Conservation (phyloP, 1,140 invertebrate species). For the Drosophila arawakana region DNA sequence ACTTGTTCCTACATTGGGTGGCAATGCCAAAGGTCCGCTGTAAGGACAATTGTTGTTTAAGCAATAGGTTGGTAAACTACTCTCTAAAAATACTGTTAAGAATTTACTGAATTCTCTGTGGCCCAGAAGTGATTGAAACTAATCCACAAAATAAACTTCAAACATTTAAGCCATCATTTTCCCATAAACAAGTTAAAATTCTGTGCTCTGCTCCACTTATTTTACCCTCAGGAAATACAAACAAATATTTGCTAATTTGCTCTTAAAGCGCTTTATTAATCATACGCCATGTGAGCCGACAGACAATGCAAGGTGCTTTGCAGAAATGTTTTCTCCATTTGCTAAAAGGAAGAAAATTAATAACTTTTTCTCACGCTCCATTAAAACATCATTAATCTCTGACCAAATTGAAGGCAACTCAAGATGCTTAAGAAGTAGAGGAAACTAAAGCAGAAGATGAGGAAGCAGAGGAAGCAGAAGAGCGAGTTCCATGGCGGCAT, state of each 20-base stretch:
- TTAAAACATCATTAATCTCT: constrained; percentile 77
- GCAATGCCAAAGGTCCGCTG: constrained; percentile 15
- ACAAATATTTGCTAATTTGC: constrained; percentile 41
- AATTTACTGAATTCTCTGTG: not conserved
- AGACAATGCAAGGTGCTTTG: constrained; percentile 55
- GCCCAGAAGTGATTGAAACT: no score
- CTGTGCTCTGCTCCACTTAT: constrained; percentile 5
- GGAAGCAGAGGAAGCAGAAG: constrained; percentile 12
- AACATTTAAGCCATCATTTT: no score
- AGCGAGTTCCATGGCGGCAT: constrained; percentile 43
- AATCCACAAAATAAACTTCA: no score
- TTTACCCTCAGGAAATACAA: constrained; percentile 1
- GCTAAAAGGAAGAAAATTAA: constrained; percentile 43
- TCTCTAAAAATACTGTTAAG: not conserved
- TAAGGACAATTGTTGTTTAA: not conserved
- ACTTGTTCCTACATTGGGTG: constrained; percentile 23
- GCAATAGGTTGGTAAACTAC: not conserved
- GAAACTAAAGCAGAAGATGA: not conserved
- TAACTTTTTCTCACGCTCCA: constrained; percentile 75
- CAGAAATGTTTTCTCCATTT: constrained; percentile 20
- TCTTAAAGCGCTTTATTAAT: constrained; percentile 53
- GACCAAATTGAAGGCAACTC: constrained; percentile 11
- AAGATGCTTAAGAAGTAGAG: constrained; percentile 7
- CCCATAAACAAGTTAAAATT: no score
- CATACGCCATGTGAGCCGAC: constrained; percentile 55